Evolutionary conservation across 2,113 vertebrate genomes (phyloP).

Genomic region (Ursus arctos): DNA sequence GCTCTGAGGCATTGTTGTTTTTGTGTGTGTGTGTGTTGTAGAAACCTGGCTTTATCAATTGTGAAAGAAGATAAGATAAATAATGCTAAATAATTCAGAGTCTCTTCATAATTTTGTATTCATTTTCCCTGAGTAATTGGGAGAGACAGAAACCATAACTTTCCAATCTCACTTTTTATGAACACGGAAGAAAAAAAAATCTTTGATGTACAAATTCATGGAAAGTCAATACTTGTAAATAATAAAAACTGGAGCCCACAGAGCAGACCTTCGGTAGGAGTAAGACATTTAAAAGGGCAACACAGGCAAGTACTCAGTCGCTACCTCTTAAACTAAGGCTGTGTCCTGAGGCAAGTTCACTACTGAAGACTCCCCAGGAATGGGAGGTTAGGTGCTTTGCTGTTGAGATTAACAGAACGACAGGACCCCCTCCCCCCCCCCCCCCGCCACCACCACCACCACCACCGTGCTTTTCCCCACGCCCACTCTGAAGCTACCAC

Average conservation of each 20-base stretch:
- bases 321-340: not conserved
- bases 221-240: not conserved
- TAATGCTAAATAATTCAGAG: conserved; percentile 32
- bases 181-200: not conserved
- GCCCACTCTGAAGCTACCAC: not conserved
- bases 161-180: conserved; percentile 29
- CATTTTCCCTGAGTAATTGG: conserved; percentile 24
- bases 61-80: conserved; percentile 58
- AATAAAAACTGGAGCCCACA: not conserved
- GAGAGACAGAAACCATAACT: conserved; percentile 42
- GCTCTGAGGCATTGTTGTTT: not conserved
- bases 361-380: not conserved
- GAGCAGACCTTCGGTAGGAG: not conserved
- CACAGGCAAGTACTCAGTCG: not conserved
- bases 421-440: not conserved
- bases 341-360: not conserved
- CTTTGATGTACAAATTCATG: conserved; percentile 12
- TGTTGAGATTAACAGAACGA: not conserved
- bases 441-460: not conserved
- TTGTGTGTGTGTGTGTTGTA: not conserved
- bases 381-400: not conserved
- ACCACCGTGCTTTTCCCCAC: not conserved
- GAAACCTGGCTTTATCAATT: conserved; percentile 53
- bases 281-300: not conserved
- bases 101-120: conserved; percentile 57